Percentiles rank a stretch among this genome's conserved stretches.
Evolutionary conservation across 2,113 vertebrate species (phyloP).

Genomic region (Lepus europaeus): DNA sequence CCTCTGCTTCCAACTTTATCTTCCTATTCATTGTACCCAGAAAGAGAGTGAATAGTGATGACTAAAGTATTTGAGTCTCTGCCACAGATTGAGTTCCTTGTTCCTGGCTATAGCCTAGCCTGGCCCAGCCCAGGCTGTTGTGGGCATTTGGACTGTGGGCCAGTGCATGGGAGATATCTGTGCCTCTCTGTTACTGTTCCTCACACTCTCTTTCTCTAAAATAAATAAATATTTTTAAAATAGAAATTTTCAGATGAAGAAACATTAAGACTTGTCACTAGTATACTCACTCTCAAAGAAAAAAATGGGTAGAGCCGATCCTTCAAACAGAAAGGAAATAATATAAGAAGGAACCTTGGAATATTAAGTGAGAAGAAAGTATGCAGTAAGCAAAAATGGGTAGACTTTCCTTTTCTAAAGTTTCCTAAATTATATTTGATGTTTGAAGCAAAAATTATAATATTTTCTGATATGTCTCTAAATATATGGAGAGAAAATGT

Average conservation of each 20-base stretch:
- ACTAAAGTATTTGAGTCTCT: no score
- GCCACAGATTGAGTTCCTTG: no score
- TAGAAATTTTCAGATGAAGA: background rate
- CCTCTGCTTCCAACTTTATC: no score
- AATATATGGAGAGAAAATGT: conserved; percentile 28
- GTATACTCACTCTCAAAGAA: background rate
- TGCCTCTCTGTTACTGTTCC: no score
- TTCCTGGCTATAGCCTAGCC: no score
- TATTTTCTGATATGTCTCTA: background rate
- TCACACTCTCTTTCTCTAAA: no score
- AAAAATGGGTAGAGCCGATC: background rate
- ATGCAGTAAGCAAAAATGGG: background rate
- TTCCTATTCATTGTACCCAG: no score
- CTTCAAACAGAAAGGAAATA: background rate
- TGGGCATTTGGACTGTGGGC: background rate
- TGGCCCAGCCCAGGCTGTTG: no score
- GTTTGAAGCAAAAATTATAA: background rate
- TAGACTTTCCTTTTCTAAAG: background rate
- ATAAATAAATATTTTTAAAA: no score
- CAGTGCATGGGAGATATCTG: no score
- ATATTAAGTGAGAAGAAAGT: background rate
- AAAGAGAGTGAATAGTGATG: no score
- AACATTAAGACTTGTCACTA: background rate
- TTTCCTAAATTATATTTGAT: no score
- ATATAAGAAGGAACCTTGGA: background rate